Evolutionary conservation across 1,140 invertebrate genomes (phyloP), one percentile per base, ranked within the genome.

Genomic region (Arctopsyche grandis): DNA sequence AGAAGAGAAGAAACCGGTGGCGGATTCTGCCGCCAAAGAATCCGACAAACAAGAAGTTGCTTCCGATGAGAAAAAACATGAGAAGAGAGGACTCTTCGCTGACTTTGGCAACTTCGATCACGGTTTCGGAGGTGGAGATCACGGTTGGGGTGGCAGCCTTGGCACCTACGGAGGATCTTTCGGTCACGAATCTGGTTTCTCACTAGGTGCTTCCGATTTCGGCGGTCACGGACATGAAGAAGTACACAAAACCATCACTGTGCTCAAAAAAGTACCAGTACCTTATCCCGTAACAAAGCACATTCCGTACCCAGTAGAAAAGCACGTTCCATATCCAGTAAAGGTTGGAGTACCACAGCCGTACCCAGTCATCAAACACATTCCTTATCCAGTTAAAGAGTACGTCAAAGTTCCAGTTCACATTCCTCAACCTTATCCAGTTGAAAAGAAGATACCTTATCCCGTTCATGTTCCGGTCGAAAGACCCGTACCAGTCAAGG

Each of bases 391-490:
- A 48, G 91, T 92, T 73, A 92, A 93, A 84, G 91, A 93, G 80
- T 86, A 91, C 83, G 90, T 93, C 22, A 92, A 93, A 85, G 90
- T 92, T 77, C 92, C 91, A 3, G 90, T 92, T 1, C 91, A 91
- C 77, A 90, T 92, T 73, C 92, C 92, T 43, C 90, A 91, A 83
- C 92, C 92, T 48, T 93, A 93, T 86, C 91, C 92, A 60, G 92
- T 93, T 12, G 91, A 92, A 83, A 92, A 92, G 84, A 90, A 90
- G 79, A 88, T 93, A 0, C 90, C 90, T 52, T 91, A 91, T 79
- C 92, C 93, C 77, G 92, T 93, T 0, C 92, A 94, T 85, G 91
- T 94, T 9, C 90, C 89, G 9, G 92, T 93, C 9, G 91, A 93
- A 80, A 90, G 91, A 76, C 92, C 92, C 4, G 88, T 90, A 29